phyloP scores from a whole-genome alignment of 2,888 invertebrate species.

The Cremastinae sp. region DNA sequence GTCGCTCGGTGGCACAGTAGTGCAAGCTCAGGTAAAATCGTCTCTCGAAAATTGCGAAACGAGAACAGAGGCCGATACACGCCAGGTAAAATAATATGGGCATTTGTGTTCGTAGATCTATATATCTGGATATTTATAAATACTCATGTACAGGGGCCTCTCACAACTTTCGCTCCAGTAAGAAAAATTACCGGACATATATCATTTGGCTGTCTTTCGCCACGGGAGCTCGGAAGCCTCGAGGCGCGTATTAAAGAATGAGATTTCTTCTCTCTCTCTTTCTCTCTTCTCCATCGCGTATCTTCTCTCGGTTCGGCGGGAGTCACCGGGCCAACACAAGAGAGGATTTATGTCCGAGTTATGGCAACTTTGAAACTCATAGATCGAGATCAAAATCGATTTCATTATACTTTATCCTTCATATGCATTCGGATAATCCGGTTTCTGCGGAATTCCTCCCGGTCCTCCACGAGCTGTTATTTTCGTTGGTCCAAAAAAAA shows the following conservation, averaged over 20 bases:
- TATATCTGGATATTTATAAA: conserved; percentile 26
- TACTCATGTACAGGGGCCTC: conserved; percentile 46
- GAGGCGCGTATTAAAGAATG: conserved; percentile 58
- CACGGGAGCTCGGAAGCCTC: conserved; percentile 63
- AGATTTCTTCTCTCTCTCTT: conserved; percentile 44
- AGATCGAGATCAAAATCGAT: conserved; percentile 58
- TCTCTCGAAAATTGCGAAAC: conserved; percentile 66
- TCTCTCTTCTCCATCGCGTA: too few species aligned
- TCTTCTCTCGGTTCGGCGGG: conserved; percentile 29
- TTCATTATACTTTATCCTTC: conserved; percentile 24
- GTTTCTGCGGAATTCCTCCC: conserved; percentile 39
- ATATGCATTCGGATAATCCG: conserved; percentile 42
- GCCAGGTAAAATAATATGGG: conserved; percentile 53
- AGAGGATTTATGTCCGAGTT: conserved; percentile 51
- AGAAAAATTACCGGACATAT: conserved; percentile 76
- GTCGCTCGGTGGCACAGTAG: conserved; percentile 56
- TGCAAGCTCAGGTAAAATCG: conserved; percentile 61
- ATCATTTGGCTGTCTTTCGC: conserved; percentile 68
- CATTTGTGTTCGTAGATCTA: conserved; percentile 12
- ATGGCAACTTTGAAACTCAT: conserved; percentile 48
- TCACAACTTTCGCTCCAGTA: conserved; percentile 73
- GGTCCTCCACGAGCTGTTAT: too few species aligned
- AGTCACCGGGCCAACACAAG: conserved; percentile 36
- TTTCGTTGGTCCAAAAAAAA: too few species aligned
- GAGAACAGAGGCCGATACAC: conserved; percentile 57